A percentile compares a stretch with the other conserved stretches of the same genome.
These are phyloP conservation scores for Trisateles emortualis DNA, from an alignment of 2,888 invertebrate species.

Conservation along the genomic window DNA sequence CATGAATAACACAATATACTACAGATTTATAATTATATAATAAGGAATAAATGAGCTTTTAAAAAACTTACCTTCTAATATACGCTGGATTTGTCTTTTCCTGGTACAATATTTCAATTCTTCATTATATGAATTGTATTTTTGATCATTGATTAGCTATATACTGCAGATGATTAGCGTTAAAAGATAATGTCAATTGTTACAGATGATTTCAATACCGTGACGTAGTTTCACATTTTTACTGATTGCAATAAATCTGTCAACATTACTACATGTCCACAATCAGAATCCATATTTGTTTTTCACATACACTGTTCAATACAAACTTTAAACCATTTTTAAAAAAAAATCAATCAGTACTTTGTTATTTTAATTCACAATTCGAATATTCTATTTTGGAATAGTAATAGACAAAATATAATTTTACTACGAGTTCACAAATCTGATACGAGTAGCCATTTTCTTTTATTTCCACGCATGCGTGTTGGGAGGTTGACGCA, in stretches of 20 bases:
- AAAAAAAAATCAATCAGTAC: too few species aligned
- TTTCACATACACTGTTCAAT: slow-evolving; percentile 4
- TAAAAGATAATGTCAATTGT: background rate
- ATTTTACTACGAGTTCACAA: slow-evolving; percentile 57
- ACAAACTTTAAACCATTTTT: too few species aligned
- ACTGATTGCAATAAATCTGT: slow-evolving; percentile 64
- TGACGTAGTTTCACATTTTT: slow-evolving; percentile 61
- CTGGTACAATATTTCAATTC: background rate
- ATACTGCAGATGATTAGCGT: too few species aligned
- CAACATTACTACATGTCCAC: slow-evolving; percentile 58
- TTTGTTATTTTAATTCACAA: too few species aligned
- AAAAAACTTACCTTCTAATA: background rate
- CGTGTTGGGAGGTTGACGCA: slow-evolving; percentile 57
- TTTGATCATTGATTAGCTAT: too few species aligned
- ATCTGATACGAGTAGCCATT: slow-evolving; percentile 66
- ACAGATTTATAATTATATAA: too few species aligned
- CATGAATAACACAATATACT: too few species aligned
- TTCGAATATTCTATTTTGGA: slow-evolving; percentile 37
- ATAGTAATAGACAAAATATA: slow-evolving; percentile 55
- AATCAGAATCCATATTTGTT: slow-evolving; percentile 8
- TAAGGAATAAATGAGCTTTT: too few species aligned
- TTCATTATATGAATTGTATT: background rate
- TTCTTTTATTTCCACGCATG: slow-evolving; percentile 63
- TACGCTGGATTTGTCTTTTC: background rate
- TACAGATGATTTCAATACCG: slow-evolving; percentile 36